Evolutionary conservation across 2,888 invertebrate species (phyloP).

Genomic region (Caenorhabditis wallacei): DNA sequence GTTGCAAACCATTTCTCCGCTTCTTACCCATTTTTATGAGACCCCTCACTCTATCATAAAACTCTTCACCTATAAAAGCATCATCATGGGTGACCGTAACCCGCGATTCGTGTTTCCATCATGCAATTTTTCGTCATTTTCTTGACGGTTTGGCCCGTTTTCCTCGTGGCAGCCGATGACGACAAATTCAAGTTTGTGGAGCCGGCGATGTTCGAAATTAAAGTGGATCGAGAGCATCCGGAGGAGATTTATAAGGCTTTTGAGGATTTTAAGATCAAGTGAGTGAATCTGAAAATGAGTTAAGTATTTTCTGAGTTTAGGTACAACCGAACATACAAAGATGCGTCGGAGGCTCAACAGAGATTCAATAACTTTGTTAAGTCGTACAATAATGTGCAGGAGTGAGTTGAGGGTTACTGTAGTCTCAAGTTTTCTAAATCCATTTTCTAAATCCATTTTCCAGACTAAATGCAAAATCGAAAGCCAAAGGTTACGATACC

Average conservation of each 20-base stretch:
- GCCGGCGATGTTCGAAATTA: slow-evolving; percentile 38
- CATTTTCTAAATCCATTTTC: background rate
- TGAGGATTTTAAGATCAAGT: slow-evolving; percentile 25
- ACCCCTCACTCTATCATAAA: no score
- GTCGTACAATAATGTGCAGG: slow-evolving; percentile 33
- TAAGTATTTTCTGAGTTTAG: background rate
- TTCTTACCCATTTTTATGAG: no score
- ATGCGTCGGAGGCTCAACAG: slow-evolving; percentile 8
- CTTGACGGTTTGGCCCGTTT: background rate
- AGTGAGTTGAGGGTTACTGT: slow-evolving; percentile 18
- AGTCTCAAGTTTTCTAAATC: background rate
- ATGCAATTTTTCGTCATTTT: no score
- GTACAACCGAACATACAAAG: slow-evolving; percentile 40
- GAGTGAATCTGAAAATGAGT: background rate
- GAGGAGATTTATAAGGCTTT: slow-evolving; percentile 52
- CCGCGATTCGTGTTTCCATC: no score
- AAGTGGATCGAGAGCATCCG: slow-evolving; percentile 46
- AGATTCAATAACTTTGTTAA: slow-evolving; percentile 51
- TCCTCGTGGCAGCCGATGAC: background rate
- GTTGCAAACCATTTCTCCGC: no score
- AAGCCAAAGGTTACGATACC: slow-evolving; percentile 20
- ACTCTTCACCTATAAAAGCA: no score
- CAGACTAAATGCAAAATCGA: slow-evolving; percentile 39
- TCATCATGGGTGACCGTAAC: no score
- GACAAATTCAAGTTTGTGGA: background rate